Conservation (phyloP, 2,888 invertebrate species). For the Catocala sponsa region DNA sequence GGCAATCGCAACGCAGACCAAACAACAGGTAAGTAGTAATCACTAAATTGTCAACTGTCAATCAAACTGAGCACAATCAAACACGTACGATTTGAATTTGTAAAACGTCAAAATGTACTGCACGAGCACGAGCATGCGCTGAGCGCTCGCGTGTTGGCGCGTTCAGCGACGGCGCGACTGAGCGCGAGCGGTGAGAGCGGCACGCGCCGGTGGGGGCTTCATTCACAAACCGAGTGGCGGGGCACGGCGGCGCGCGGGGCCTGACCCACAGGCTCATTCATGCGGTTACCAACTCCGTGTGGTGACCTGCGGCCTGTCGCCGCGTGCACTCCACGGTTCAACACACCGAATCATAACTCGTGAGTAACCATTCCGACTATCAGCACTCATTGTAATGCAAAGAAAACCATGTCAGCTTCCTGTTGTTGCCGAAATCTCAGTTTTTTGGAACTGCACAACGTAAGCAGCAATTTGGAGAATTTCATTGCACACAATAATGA, state of each 20-base stretch:
- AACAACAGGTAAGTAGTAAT: conserved; percentile 41
- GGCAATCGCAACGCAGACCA: conserved; percentile 53
- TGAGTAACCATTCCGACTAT: conserved; percentile 35
- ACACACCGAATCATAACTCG: conserved; percentile 48
- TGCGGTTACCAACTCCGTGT: conserved; percentile 64
- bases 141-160: conserved; percentile 81
- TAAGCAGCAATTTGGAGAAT: conserved; percentile 49
- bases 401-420: conserved; percentile 58
- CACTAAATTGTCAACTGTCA: conserved; percentile 64
- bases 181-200: conserved; percentile 72
- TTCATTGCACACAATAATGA: conserved; percentile 50
- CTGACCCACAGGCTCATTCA: conserved; percentile 76
- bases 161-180: conserved; percentile 81
- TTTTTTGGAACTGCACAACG: conserved; percentile 50
- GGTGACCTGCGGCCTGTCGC: conserved; percentile 51
- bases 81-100: conserved; percentile 75
- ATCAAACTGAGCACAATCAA: conserved; percentile 58
- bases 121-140: conserved; percentile 66
- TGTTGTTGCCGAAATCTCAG: conserved; percentile 45
- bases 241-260: conserved; percentile 68
- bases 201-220: conserved; percentile 85
- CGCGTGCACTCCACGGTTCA: conserved; percentile 52
- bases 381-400: conserved; percentile 54
- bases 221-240: conserved; percentile 85
- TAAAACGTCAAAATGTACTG: conserved; percentile 71